Percentiles rank a stretch among this genome's conserved stretches.
phyloP scores from a whole-genome alignment of 1,140 invertebrate genomes.

The Bombus impatiens region DNA sequence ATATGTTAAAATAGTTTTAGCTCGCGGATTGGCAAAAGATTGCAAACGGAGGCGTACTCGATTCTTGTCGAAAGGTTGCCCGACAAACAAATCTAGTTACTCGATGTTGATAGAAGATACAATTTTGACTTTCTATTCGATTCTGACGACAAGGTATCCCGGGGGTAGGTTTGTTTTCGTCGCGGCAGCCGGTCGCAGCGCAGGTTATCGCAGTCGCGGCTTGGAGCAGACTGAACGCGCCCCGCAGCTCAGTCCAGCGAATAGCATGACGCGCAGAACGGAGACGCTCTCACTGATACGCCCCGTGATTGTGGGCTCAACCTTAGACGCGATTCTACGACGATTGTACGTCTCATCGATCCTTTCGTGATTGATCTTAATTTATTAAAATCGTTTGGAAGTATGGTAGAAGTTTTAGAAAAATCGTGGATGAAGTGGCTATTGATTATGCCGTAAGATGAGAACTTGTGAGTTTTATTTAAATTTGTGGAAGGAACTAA shows the following conservation, averaged over 20 bases:
- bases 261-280: constrained; percentile 51
- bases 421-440: no score
- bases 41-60: background rate
- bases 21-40: background rate
- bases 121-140: background rate
- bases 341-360: background rate
- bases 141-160: background rate
- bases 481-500: background rate
- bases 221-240: constrained; percentile 59
- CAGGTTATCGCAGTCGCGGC: constrained; percentile 60
- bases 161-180: constrained; percentile 28
- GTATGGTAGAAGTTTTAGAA: background rate
- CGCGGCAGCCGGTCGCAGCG: constrained; percentile 32
- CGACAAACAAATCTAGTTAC: background rate
- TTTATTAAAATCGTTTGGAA: no score
- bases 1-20: background rate
- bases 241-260: constrained; percentile 38
- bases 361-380: background rate
- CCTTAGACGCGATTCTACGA: constrained; percentile 9
- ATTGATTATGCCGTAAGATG: no score
- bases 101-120: no score
- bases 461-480: no score
- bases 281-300: constrained; percentile 36
- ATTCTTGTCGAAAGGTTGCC: no score
- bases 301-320: constrained; percentile 22